phyloP scores from a whole-genome alignment of 2,113 vertebrate genomes.

The Phrynocephalus versicolor region DNA sequence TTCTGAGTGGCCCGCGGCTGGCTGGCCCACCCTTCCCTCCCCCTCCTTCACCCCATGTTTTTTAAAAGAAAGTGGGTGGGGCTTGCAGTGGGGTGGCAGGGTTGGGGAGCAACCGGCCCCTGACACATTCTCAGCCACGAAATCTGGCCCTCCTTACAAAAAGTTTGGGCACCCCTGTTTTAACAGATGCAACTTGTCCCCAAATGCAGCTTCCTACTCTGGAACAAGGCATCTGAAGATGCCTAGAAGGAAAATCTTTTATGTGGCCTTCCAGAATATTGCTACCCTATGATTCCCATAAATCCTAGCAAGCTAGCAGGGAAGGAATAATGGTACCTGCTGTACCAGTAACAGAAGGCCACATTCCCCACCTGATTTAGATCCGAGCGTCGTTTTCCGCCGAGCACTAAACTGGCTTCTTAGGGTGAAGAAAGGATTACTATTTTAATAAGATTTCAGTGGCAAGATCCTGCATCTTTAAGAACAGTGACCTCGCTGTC shows the following conservation, averaged over 20 bases:
- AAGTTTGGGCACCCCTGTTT: too few species aligned
- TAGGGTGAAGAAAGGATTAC: neutral
- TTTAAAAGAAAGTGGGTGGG: too few species aligned
- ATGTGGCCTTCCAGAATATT: neutral
- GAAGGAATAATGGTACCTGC: neutral
- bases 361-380: neutral
- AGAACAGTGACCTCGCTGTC: too few species aligned
- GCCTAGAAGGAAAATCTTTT: neutral
- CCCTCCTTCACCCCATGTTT: too few species aligned
- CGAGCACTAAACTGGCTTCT: neutral
- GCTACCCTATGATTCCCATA: neutral
- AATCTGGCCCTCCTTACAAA: too few species aligned
- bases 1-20: too few species aligned
- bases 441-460: neutral
- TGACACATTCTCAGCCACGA: too few species aligned
- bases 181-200: neutral
- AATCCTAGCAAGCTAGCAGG: neutral
- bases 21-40: too few species aligned
- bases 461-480: neutral
- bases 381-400: neutral
- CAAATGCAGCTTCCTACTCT: neutral
- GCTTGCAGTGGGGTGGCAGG: too few species aligned
- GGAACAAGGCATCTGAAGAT: neutral
- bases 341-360: too few species aligned
- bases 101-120: too few species aligned